Conservation (phyloP, 2,888 invertebrate genomes). For the Agrypnus murinus region DNA sequence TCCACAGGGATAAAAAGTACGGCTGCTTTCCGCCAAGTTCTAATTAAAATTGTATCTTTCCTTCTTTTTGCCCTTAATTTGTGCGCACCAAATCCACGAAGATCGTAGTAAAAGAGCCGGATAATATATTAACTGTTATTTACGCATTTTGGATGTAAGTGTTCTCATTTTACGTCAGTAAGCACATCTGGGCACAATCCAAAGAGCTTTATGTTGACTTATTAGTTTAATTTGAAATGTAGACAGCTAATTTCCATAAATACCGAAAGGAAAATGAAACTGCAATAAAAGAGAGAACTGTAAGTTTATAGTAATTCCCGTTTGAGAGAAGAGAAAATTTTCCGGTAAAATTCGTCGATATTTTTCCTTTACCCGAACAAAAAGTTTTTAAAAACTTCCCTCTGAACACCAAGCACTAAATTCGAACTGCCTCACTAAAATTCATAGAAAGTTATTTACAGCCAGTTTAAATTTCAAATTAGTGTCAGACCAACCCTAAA, state of each 20-base stretch:
- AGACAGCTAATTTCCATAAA: conserved; percentile 63
- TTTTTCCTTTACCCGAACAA: conserved; percentile 28
- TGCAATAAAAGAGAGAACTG: conserved; percentile 38
- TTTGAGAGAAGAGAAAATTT: conserved; percentile 32
- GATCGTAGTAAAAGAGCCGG: conserved; percentile 42
- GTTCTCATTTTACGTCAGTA: conserved; percentile 45
- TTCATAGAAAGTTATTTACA: conserved; percentile 68
- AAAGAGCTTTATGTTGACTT: conserved; percentile 52
- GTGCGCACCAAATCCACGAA: conserved; percentile 46
- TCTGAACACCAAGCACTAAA: conserved; percentile 44
- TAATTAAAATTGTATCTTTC: conserved; percentile 56
- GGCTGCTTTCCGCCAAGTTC: conserved; percentile 52
- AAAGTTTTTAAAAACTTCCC: conserved; percentile 41
- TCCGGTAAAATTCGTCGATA: conserved; percentile 37
- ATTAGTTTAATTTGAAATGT: conserved; percentile 61
- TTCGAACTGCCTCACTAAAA: conserved; percentile 63
- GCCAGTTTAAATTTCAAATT: conserved; percentile 69
- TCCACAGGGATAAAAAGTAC: conserved; percentile 54
- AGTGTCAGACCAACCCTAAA: conserved; percentile 64
- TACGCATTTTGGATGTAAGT: conserved; percentile 48
- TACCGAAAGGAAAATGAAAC: conserved; percentile 38
- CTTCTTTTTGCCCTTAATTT: conserved; percentile 47
- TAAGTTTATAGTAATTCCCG: conserved; percentile 22
- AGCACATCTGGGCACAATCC: conserved; percentile 50
- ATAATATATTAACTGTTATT: conserved; percentile 47